Conservation (phyloP, 2,888 invertebrate species). For the Cheilosia vernalis region DNA sequence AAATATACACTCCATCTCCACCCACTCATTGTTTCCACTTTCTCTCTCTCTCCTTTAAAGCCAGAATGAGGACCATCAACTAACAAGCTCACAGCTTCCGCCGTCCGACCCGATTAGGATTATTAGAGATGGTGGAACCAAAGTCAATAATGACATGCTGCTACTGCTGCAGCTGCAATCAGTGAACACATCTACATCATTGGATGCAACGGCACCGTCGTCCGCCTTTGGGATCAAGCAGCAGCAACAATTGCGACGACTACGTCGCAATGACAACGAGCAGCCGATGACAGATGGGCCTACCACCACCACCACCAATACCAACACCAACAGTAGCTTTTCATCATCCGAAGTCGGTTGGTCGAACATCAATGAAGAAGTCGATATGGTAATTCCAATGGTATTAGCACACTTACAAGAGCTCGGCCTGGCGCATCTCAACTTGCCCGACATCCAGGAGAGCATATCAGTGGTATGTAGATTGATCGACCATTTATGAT, state of each 20-base stretch:
- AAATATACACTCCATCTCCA: conserved; percentile 32
- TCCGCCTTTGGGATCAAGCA: conserved; percentile 29
- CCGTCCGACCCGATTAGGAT: conserved; percentile 61
- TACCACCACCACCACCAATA: conserved; percentile 1
- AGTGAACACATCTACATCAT: conserved; percentile 61
- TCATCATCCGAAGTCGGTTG: conserved; percentile 78
- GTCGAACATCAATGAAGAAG: conserved; percentile 82
- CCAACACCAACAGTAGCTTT: conserved; percentile 65
- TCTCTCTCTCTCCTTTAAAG: conserved; percentile 53
- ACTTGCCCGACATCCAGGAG: conserved; percentile 81
- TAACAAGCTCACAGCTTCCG: conserved; percentile 60
- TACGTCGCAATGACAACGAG: conserved; percentile 48
- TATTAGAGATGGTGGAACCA: conserved; percentile 65
- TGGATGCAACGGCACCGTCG: conserved; percentile 30
- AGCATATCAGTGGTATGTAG: conserved; percentile 80
- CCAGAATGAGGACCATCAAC: conserved; percentile 65
- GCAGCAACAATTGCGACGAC: conserved; percentile 47
- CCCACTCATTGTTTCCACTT: conserved; percentile 59
- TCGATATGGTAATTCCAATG: conserved; percentile 82
- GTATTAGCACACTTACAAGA: conserved; percentile 80
- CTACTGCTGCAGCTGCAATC: conserved; percentile 52
- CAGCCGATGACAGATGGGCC: conserved; percentile 59
- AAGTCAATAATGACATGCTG: conserved; percentile 66
- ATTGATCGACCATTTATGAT: conserved; percentile 8
- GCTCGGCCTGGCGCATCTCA: conserved; percentile 79